Base-by-base conservation (phyloP, 2,797 vertebrate species). In the Megalops cyprinoides region DNA sequence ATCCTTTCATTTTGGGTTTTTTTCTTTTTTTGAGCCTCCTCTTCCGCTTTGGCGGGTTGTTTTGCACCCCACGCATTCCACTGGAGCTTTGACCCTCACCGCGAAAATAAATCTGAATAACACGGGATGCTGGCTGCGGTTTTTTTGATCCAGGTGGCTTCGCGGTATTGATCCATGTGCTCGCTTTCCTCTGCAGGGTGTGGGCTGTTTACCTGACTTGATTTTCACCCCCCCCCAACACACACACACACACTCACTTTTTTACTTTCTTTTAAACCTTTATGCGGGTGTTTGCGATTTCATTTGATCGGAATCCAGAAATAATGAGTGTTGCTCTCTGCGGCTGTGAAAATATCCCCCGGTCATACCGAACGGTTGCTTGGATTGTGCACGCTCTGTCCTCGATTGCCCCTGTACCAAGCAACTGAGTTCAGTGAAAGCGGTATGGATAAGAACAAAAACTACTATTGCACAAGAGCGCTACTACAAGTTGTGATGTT, bases 11-110 rank as follows among this genome's bases (percentile, higher is more conserved):
- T n/a, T n/a, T n/a, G n/a, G n/a, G n/a, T n/a, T n/a, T n/a, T 94
- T 94, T 94, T 95, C 94, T 93, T 94, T 93, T 67, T 31, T 67
- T 94, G 20, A 96, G 95, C 93, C 96, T 96, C 90, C 90, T 86
- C 85, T 85, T 44, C 81, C 87, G 89, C 28, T 44, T 78, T 25
- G 15, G 81, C 82, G 69, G 71, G 77, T 80, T 79, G 80, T 81
- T 81, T 84, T 75, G 74, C 91, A 91, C 88, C 44, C 71, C 55
- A 34, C 75, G 55, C 12, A 44, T 74, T 62, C 42, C 44, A n/a
- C 81, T 23, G 81, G 53, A 73, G 28, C 69, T 77, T 78, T 74
- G 76, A 78, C 67, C 7, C 15, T 76, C 58, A 58, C 69, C 53
- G 28, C 8, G 44, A 60, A 76, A n/a, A 0, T 67, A 37, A 37